Evolutionary conservation across 2,888 invertebrate genomes (phyloP), one percentile per base, ranked within the genome.

Genomic region (Mechanitis messenoides): DNA sequence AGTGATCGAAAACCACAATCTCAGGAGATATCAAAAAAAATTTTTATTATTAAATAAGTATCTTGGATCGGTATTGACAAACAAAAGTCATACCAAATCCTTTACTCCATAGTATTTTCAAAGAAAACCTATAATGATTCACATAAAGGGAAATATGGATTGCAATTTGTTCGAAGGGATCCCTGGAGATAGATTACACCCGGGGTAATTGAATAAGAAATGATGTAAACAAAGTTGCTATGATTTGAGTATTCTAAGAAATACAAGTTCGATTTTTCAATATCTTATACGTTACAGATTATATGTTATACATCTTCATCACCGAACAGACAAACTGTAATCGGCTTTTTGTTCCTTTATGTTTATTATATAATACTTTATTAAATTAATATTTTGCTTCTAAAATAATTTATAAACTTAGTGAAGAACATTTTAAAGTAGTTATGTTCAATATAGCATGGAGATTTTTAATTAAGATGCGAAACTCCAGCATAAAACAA

Each of bases 161-260:
- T 55, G 64, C 59, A 61, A 61, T 63, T 66, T 62, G 65, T 60
- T 61, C 38, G 63, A 59, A 63, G 59, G 50, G 61, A 64, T 61
- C 60, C 59, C 62, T 45, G 33, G 56, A 62, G 65, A 60, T 62
- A 62, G 58, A 59, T 65, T 62, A 47, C 46, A 55, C 55, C 55
- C 47, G 58, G 33, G 47, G 62, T 65, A 65, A 65, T 65, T 65
- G 58, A 62, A 60, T 62, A 61, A 65, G 56, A 50, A 53, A 33
- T 46, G 50, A 35, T 50, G 61, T 59, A 61, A 64, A 61, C 56
- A 61, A 61, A 45, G 47, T 56, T 56, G 20, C 56, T 61, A 61
- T 64, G 50, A 50, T 50, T 50, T 50, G 50, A 50, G 50, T 31
- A 50, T 31, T 28, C 50, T 31, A 31, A 31, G n/a, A 11, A 31